Percentiles rank a stretch among this genome's conserved stretches.
phyloP scores from a whole-genome alignment of 2,888 invertebrate species.

The Idaea straminata region DNA sequence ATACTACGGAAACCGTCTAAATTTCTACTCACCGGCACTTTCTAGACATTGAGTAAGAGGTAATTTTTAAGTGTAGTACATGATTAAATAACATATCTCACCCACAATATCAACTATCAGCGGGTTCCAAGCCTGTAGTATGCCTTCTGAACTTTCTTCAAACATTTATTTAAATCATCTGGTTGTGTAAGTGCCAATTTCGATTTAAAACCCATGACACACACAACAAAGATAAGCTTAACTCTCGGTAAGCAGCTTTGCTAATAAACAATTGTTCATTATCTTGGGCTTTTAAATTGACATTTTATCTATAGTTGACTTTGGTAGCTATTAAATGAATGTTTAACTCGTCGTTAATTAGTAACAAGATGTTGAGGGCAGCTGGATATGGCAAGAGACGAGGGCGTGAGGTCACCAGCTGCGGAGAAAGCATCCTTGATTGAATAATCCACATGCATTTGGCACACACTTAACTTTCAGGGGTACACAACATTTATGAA shows the following conservation, averaged over 20 bases:
- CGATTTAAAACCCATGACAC: no score
- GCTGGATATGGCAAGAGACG: constrained; percentile 16
- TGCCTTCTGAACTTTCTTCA: no score
- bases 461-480: constrained; percentile 43
- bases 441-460: constrained; percentile 70
- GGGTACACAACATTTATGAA: constrained; percentile 33
- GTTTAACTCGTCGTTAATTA: background rate
- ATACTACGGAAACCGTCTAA: constrained; percentile 9
- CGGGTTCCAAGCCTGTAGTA: no score
- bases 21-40: background rate
- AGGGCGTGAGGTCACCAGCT: constrained; percentile 55
- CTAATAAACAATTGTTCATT: no score
- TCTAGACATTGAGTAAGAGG: background rate
- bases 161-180: no score
- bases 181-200: no score
- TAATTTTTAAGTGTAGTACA: background rate
- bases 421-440: constrained; percentile 68
- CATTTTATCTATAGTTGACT: background rate
- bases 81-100: no score
- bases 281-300: no score
- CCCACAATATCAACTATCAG: no score
- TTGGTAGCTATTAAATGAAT: background rate
- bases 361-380: background rate
- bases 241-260: no score
- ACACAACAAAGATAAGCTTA: no score